Conservation (phyloP, 2,797 vertebrate species). For the Onychomys arenicola region DNA sequence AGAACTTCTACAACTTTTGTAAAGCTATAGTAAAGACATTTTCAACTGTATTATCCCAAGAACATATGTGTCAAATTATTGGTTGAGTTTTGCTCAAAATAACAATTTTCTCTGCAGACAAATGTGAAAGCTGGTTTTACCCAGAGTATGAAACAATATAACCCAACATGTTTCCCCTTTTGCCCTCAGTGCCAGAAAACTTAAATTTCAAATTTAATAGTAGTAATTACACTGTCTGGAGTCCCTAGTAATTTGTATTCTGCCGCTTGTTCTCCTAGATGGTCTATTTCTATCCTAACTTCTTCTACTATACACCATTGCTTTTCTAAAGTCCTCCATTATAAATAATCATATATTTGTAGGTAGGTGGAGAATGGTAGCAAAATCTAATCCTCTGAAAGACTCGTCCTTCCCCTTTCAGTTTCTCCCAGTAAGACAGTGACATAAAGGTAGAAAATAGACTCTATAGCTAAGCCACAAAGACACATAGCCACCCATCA, state of each 20-base stretch:
- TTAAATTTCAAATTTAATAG: constrained; percentile 62
- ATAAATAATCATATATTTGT: constrained; percentile 50
- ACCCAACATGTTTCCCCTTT: constrained; percentile 52
- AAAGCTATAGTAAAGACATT: constrained; percentile 6
- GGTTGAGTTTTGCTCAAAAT: constrained; percentile 63
- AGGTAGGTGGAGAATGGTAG: constrained; percentile 5
- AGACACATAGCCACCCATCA: background rate
- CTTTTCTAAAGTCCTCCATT: constrained; percentile 45
- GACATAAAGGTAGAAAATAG: background rate
- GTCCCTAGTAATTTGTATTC: constrained; percentile 57
- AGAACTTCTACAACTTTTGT: background rate
- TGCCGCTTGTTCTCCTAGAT: constrained; percentile 44
- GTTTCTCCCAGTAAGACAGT: background rate
- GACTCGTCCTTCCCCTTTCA: background rate
- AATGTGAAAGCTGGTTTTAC: constrained; percentile 67
- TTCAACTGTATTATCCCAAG: constrained; percentile 52
- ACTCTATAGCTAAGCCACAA: background rate
- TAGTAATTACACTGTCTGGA: constrained; percentile 68
- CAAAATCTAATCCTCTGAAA: constrained; percentile 43
- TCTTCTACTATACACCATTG: constrained; percentile 7
- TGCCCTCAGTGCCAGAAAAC: constrained; percentile 64
- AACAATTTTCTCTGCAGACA: constrained; percentile 69
- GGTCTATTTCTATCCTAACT: constrained; percentile 49
- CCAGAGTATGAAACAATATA: constrained; percentile 46
- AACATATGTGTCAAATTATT: constrained; percentile 49